Base-by-base conservation (phyloP, 2,113 vertebrate genomes). In the Acanthochromis polyacanthus region DNA sequence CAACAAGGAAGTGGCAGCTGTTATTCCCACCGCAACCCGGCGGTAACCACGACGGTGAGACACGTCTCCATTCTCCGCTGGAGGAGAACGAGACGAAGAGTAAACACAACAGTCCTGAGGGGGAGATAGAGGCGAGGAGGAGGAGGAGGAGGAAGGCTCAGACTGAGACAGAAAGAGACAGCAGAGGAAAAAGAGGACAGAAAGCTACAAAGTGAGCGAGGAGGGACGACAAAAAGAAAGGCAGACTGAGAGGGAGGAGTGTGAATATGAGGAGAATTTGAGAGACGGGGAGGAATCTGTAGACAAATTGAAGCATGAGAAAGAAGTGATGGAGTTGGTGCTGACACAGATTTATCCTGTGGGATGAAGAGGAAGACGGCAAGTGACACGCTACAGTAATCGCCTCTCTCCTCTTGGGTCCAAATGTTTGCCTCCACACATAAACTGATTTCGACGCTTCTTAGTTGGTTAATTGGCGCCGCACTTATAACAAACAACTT, bases 61-160 rank as follows among this genome's bases (percentile, higher is more conserved):
- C 20, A 85, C 90, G 9, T 65, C 76, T 64, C 73, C 90, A 28
- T 82, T 80, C 85, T 90, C 85, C 65, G 32, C 71, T 90, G 82
- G 91, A 93, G 84, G 79, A 83, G 89, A 91, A 91, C 56, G 67
- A 84, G 87, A 82, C 53, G 28, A 56, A 55, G 83, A 78, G n/a
- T 89, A 90, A 93, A 92, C 85, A 91, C 60, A 38, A 1, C 20
- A 5, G 80, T 74, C 87, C 82, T 70, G 78, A 23, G 80, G 59
- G 74, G 70, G 46, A 15, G 61, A 63, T 3, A 8, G 75, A 50
- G 64, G 45, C 57, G 23, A 58, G 45, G 53, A 45, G 32, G 23
- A 45, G 48, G 17, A 59, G 32, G 23, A 63, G n/a, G 38, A 32
- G 11, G 38, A 28, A 50, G 59, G 51, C 2, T 19, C 43, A 56